Conservation (phyloP, 2,797 vertebrate species). For the Gymnopithys bicolor region DNA sequence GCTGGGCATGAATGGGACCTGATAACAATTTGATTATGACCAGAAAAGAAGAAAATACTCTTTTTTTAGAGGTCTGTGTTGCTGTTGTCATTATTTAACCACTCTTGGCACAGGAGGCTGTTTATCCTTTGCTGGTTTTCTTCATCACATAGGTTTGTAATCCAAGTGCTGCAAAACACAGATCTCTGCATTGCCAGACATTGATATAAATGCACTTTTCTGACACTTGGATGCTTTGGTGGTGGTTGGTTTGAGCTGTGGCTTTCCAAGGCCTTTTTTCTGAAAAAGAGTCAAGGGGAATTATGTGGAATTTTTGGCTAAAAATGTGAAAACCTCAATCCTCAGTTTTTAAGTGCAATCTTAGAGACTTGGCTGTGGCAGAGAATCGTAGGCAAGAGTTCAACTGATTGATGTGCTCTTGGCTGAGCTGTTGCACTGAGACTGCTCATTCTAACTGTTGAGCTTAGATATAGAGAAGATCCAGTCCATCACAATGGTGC, state of each 20-base stretch:
- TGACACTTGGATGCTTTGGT: background rate
- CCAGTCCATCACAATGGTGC: rapidly evolving
- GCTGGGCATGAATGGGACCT: background rate
- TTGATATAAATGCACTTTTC: background rate
- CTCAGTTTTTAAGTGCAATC: background rate
- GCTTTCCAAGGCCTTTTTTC: background rate
- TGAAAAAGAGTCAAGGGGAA: background rate
- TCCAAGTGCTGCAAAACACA: background rate
- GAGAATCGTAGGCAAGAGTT: background rate
- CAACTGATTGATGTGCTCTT: background rate
- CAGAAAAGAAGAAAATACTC: background rate
- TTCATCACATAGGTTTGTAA: background rate
- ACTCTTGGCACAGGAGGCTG: background rate
- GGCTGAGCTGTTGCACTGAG: background rate
- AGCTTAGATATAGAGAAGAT: background rate
- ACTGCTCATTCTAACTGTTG: background rate
- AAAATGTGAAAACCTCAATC: background rate
- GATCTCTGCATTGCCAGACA: background rate
- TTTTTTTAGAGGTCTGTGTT: background rate
- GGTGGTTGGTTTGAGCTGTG: background rate
- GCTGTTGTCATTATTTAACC: background rate
- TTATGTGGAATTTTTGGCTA: background rate
- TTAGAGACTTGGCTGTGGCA: background rate
- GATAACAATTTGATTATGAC: background rate
- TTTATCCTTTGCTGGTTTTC: background rate